A percentile compares a stretch with the other conserved stretches of the same genome.
phyloP scores from a whole-genome alignment of 2,888 invertebrate species.

The Drosophila ustulata region DNA sequence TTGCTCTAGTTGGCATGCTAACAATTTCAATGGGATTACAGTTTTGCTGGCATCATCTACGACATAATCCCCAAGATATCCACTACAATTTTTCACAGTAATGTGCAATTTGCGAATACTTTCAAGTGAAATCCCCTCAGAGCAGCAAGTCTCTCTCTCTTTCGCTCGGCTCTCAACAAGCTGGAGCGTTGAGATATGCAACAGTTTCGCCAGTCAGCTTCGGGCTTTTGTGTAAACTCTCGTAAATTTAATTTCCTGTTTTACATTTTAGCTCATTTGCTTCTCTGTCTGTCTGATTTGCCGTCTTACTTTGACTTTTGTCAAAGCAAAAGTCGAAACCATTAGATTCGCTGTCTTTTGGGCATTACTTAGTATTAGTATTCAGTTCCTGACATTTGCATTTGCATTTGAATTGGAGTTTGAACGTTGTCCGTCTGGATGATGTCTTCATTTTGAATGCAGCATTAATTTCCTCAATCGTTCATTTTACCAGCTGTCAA shows the following conservation, averaged over 20 bases:
- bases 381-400: conserved; percentile 50
- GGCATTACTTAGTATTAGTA: conserved; percentile 52
- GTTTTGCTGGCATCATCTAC: conserved; percentile 6
- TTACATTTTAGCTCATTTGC: conserved; percentile 57
- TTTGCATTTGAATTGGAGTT: conserved; percentile 29
- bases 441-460: conserved; percentile 59
- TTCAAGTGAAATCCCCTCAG: conserved; percentile 16
- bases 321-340: conserved; percentile 11
- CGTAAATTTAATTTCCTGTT: conserved; percentile 75
- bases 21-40: conserved; percentile 5
- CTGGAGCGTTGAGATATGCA: conserved; percentile 42
- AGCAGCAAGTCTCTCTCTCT: conserved; percentile 4
- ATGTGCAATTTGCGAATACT: conserved; percentile 28
- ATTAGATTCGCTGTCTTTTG: conserved; percentile 51
- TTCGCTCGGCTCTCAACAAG: not conserved
- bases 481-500: conserved; percentile 37
- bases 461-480: conserved; percentile 67
- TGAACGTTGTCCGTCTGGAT: conserved; percentile 9
- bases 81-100: conserved; percentile 18
- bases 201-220: conserved; percentile 40
- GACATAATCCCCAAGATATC: conserved; percentile 9
- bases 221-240: conserved; percentile 64
- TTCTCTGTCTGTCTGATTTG: conserved; percentile 4
- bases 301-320: conserved; percentile 42
- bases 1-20: conserved; percentile 5